A percentile compares a stretch with the other conserved stretches of the same genome.
Conservation (phyloP, 2,797 vertebrate species). For the Melanotaenia pygmaea region DNA sequence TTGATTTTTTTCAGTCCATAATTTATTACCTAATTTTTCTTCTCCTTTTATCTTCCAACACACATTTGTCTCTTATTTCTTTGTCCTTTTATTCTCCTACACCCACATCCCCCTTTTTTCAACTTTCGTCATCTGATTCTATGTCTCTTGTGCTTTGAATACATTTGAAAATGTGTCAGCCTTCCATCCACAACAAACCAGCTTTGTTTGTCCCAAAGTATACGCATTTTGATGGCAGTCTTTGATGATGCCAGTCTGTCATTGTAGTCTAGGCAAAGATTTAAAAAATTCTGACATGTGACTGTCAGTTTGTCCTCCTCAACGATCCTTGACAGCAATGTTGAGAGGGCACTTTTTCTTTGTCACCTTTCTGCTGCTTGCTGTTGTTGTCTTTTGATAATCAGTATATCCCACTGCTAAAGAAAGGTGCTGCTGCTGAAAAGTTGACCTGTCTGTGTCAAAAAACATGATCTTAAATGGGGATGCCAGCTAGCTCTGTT, state of each 20-base stretch:
- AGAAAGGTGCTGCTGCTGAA: conserved; percentile 10
- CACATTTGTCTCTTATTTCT: not conserved
- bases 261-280: conserved; percentile 17
- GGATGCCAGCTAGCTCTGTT: conserved; percentile 1
- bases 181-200: conserved; percentile 13
- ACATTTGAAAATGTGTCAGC: not conserved
- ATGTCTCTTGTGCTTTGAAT: conserved; percentile 16
- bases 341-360: conserved; percentile 20
- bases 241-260: conserved; percentile 14
- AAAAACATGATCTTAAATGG: conserved; percentile 17
- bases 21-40: not conserved
- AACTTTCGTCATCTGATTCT: not conserved
- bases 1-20: not conserved
- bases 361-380: not conserved
- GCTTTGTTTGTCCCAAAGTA: conserved; percentile 4
- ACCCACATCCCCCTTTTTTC: not conserved
- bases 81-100: not conserved
- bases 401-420: conserved; percentile 6
- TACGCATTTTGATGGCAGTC: conserved; percentile 19
- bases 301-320: conserved; percentile 36
- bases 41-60: conserved; percentile 1
- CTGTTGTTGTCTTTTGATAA: conserved; percentile 35
- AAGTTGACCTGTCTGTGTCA: conserved; percentile 7
- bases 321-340: conserved; percentile 13
- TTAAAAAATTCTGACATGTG: conserved; percentile 35